A percentile compares a stretch with the other conserved stretches of the same genome.
These are phyloP conservation scores for Lepus townsendii DNA, from an alignment of 2,797 vertebrate species.

Conservation along the genomic window DNA sequence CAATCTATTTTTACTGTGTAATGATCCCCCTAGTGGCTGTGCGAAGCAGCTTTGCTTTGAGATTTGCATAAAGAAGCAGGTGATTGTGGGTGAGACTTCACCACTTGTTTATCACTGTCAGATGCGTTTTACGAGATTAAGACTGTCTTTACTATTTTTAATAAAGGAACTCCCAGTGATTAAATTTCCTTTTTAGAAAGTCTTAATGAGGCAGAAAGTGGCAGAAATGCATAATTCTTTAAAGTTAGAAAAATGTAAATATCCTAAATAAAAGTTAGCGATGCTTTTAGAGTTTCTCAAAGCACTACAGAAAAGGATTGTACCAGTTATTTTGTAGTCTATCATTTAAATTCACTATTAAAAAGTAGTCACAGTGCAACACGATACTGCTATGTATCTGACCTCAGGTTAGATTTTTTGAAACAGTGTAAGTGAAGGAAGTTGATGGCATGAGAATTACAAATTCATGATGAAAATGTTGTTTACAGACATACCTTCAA, in stretches of 20 bases:
- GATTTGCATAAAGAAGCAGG: constrained; percentile 77
- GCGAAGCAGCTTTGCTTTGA: constrained; percentile 61
- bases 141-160: constrained; percentile 56
- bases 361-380: not conserved
- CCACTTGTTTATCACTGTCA: constrained; percentile 60
- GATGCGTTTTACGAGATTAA: constrained; percentile 50
- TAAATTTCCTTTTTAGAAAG: constrained; percentile 46
- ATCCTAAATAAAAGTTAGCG: constrained; percentile 62
- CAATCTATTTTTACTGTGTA: constrained; percentile 80
- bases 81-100: constrained; percentile 70
- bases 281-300: constrained; percentile 17
- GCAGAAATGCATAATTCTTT: constrained; percentile 24
- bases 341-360: constrained; percentile 41
- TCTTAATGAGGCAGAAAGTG: constrained; percentile 12
- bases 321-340: not conserved
- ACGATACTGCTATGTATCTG: not conserved
- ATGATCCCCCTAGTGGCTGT: constrained; percentile 85
- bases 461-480: not conserved
- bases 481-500: not conserved
- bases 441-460: constrained; percentile 5
- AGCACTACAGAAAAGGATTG: not conserved
- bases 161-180: constrained; percentile 58
- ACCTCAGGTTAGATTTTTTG: not conserved
- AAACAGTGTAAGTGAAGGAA: constrained; percentile 11
- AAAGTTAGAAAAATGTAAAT: constrained; percentile 25